Base-by-base conservation (phyloP, 2,888 invertebrate species). In the Entomobrya multifasciata region DNA sequence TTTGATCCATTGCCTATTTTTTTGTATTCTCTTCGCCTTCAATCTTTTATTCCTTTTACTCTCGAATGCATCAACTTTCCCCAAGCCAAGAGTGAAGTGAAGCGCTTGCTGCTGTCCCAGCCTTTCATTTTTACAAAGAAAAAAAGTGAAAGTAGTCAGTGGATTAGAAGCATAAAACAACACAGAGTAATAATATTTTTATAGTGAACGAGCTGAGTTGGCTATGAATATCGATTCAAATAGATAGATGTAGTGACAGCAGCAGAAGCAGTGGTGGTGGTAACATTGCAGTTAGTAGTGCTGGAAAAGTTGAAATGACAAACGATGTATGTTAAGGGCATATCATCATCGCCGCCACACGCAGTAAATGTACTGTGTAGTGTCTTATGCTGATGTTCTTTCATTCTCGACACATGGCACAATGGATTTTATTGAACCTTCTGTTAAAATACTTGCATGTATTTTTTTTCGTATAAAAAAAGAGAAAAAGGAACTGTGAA, bases 301-400 rank as follows among this genome's bases (percentile, higher is more conserved):
- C 44, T 13, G n/a, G 27, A 49, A 49, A 10, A 17, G 3, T 1
- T 1, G 41, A 41, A 25, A 70, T 70, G 70, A 70, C 70, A 70
- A 70, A 70, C 70, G 70, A 70, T 47, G 47, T 47, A 47, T 55
- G 20, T 70, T 70, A 70, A 70, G 47, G 70, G 47, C 70, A 70
- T 47, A 15, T 70, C 20, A 41, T 67, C 65, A 67, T 44, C 15
- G 15, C 25, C 47, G 70, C 25, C 47, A 70, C 25, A 25, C 22
- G 36, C 20, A 41, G 70, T 25, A 25, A n/a, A 25, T 17, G n/a
- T 44, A 47, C n/a, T n/a, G n/a, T n/a, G 47, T 22, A 47, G 25
- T 70, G 2, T 41, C 25, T 36, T 4, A 36, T 36, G 36, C 4
- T 36, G 36, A 8, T 36, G 36, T 36, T 8, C 8, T 36, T 36